Evolutionary conservation across 2,888 invertebrate genomes (phyloP), one percentile per base, ranked within the genome.

Genomic region (Gerosis bhagava): DNA sequence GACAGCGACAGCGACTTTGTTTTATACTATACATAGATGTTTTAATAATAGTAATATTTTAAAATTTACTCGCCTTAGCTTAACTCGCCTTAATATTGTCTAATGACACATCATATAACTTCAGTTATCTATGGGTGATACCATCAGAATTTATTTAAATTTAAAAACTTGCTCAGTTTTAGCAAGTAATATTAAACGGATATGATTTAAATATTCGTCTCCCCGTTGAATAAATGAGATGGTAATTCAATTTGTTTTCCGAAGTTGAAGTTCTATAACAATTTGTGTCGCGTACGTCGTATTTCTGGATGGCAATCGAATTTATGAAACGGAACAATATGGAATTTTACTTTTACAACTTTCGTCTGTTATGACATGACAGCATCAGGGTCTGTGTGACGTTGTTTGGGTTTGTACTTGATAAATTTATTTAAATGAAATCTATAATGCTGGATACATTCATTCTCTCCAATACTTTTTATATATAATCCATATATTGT

Each of bases 151-250:
- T 45, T 24, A 24, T 36, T 31, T 16, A 37, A 37, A 45, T 37
- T 37, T 31, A n/a, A 24, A 17, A 45, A 45, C n/a, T 37, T 37
- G 15, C 29, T 11, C 37, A 7, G 24, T 24, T 31, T 36, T 37
- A 37, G 31, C 37, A 37, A 45, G 37, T 45, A 37, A 37, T 31
- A 45, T 45, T 37, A 37, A 45, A 45, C 22, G 25, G 31, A 44
- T 39, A 32, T 46, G 45, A 46, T 46, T 46, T 46, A 46, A 46
- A 46, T 46, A 46, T 46, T 46, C 39, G 32, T 39, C 21, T 6
- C 31, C 39, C 31, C 25, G 8, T 13, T 16, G 31, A 39, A 39
- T 39, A 46, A 31, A 46, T 39, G 45, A 39, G 37, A 46, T 32
- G 32, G 45, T 46, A 39, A 39, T 39, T 39, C 32, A 46, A 46